Base-by-base conservation (phyloP, 2,888 invertebrate species). In the Hypsopygia costalis region DNA sequence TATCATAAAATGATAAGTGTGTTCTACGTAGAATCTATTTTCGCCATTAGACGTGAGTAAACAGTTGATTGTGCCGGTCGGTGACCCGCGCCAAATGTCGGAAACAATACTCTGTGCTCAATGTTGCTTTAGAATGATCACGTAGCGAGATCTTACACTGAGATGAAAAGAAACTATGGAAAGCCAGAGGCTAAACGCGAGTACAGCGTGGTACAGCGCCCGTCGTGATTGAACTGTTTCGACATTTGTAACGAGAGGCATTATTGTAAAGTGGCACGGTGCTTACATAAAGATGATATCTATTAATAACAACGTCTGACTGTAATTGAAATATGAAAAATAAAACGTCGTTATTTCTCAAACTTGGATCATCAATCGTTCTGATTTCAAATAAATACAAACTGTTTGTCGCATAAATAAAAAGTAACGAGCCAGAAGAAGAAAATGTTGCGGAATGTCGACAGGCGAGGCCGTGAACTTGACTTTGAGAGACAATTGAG, bases 21-120 rank as follows among this genome's bases (percentile, higher is more conserved):
- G 1, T 25, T 46, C 46, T 40, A 46, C 47, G 53, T 55, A 40
- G 54, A 59, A 62, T 64, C 60, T 62, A 69, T 69, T 69, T 70
- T 60, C 53, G 59, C 50, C 46, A 64, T 62, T 69, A 66, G 66
- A 64, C 63, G 62, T 62, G 64, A 48, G 66, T 67, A 76, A 74
- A 76, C 61, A 74, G 72, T 69, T 72, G 70, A 74, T 71, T 71
- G 73, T 64, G 52, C 52, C 62, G 79, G 78, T 80, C 81, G 57
- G 62, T 61, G 80, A 81, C 80, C 83, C 65, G 62, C 54, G 72
- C 76, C 73, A 74, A 82, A 82, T 79, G 73, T 72, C 70, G 75
- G 81, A 75, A 82, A 85, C 81, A 85, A 82, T 81, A 79, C 76
- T 67, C 69, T 58, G 74, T 73, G 27, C 36, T 29, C 36, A 36